Conservation (phyloP, 2,113 vertebrate species). For the Poeciliopsis occidentalis region DNA sequence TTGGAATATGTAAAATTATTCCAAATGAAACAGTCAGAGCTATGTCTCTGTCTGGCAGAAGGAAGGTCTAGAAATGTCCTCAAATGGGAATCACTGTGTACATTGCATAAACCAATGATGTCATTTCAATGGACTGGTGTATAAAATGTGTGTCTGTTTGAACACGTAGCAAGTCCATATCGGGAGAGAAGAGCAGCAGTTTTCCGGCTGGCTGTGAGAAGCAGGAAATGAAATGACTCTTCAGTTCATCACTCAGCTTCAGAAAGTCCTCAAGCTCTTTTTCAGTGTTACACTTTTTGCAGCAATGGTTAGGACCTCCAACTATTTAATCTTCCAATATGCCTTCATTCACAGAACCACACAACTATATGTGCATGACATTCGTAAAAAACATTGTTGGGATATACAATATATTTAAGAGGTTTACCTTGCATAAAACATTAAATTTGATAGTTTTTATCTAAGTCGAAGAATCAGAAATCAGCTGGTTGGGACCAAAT, state of each 20-base stretch:
- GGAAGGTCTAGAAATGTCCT: slow-evolving; percentile 7
- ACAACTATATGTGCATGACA: neutral
- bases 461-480: too few species aligned
- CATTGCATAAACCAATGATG: slow-evolving; percentile 51
- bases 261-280: neutral
- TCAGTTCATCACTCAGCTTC: neutral
- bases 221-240: neutral
- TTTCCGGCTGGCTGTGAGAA: neutral
- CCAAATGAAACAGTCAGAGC: too few species aligned
- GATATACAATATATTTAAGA: neutral
- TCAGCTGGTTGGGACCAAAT: too few species aligned
- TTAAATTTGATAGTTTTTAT: too few species aligned
- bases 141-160: slow-evolving; percentile 6
- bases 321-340: neutral
- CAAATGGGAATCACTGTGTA: slow-evolving; percentile 17
- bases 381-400: neutral
- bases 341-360: neutral
- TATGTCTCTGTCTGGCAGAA: neutral
- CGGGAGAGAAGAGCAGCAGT: slow-evolving; percentile 9
- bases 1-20: neutral
- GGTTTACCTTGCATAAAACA: neutral
- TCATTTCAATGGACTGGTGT: slow-evolving; percentile 15
- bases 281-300: neutral
- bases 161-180: slow-evolving; percentile 39
- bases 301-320: neutral